A percentile compares a stretch with the other conserved stretches of the same genome.
Evolutionary conservation across 1,140 invertebrate genomes (phyloP).

Genomic region (Cydia amplana): DNA sequence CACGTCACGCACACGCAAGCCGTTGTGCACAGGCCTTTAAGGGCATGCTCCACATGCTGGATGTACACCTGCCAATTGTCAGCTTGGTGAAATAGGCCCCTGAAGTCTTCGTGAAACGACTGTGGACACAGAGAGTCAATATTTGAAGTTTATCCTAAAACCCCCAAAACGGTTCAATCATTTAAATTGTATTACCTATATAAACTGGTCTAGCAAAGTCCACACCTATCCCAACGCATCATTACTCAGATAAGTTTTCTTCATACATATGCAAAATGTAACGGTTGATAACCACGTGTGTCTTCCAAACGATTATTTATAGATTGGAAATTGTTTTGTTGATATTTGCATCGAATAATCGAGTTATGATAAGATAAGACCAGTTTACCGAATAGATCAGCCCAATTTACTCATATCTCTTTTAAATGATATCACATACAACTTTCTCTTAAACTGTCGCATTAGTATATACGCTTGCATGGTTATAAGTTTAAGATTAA

Average conservation of each 20-base stretch:
- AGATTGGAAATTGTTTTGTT: not conserved
- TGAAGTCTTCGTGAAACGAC: too few species aligned
- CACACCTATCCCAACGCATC: not conserved
- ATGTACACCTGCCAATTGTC: too few species aligned
- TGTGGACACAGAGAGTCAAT: not conserved
- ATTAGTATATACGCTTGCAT: not conserved
- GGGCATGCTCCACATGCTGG: too few species aligned
- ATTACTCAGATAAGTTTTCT: conserved; percentile 6
- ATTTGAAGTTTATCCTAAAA: not conserved
- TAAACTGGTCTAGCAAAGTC: not conserved
- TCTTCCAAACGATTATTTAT: conserved; percentile 1
- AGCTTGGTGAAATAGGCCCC: too few species aligned
- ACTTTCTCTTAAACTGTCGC: conserved; percentile 2
- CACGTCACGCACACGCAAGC: too few species aligned
- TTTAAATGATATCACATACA: not conserved
- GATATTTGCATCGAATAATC: not conserved
- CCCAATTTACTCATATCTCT: not conserved
- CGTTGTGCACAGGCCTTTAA: too few species aligned
- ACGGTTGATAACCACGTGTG: conserved; percentile 10
- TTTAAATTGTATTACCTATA: not conserved
- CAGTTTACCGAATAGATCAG: not conserved
- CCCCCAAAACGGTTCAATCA: not conserved
- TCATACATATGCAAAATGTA: conserved; percentile 6
- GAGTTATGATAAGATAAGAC: not conserved
- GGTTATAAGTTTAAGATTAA: too few species aligned